These are phyloP conservation scores for Dinocampus coccinellae DNA, from an alignment of 2,888 invertebrate species.

Conservation along the genomic window DNA sequence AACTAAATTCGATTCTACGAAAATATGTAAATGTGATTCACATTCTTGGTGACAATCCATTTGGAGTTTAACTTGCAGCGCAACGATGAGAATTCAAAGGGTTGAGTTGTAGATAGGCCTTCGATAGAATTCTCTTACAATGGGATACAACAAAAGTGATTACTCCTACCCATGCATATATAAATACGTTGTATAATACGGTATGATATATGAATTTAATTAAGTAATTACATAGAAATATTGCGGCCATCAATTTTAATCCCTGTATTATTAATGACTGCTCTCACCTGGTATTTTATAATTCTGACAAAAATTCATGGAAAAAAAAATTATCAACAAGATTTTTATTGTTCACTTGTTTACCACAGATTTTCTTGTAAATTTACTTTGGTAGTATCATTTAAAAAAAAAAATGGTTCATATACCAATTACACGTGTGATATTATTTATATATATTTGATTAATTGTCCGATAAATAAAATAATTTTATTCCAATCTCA, in stretches of 20 bases:
- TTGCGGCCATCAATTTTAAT: constrained; percentile 53
- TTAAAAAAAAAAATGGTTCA: neutral
- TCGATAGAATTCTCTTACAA: constrained; percentile 34
- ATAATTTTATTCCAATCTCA: too few relatives aligned
- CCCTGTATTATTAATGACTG: neutral
- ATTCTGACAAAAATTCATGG: too few relatives aligned
- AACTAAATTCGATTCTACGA: neutral
- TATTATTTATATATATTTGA: too few relatives aligned
- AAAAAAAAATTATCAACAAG: too few relatives aligned
- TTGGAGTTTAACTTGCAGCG: neutral
- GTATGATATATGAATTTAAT: constrained; percentile 62
- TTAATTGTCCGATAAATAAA: too few relatives aligned
- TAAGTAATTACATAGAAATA: constrained; percentile 57
- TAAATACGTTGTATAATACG: constrained; percentile 49
- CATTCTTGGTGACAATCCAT: neutral
- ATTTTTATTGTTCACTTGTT: neutral
- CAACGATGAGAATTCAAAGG: neutral
- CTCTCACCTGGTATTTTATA: neutral
- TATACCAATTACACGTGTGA: neutral
- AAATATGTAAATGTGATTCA: neutral
- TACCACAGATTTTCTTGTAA: neutral
- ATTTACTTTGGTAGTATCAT: neutral
- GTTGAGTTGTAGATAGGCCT: constrained; percentile 39
- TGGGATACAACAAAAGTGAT: constrained; percentile 47
- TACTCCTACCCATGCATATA: constrained; percentile 33